Evolutionary conservation across 2,113 vertebrate genomes (phyloP), one percentile per base, ranked within the genome.

Genomic region (Tetraodon nigroviridis): DNA sequence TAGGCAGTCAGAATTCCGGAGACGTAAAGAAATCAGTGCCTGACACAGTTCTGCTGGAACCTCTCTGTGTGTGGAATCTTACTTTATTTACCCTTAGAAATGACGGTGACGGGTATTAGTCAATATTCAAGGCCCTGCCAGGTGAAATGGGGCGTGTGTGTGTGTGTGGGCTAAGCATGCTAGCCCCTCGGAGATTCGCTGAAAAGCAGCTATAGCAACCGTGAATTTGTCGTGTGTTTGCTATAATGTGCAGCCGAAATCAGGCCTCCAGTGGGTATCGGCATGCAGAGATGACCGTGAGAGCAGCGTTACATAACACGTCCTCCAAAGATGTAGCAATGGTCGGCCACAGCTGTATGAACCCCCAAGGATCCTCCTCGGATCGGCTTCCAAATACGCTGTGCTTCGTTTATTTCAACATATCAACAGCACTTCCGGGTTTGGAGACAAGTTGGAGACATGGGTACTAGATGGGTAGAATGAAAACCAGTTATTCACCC

Each of bases 1-100:
- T 75, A 83, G 46, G 29, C 41, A 58, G 17, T 12, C 32, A 37
- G 0, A 37, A 37, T 37, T 37, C 32, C 12, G 2, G 12, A 37
- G 1, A 37, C 8, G 32, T 37, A 37, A 37, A 37, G 8, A 10
- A 37, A 37, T 37, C 10, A 37, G 12, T 12, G 32, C 11, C 32
- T 7, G 32, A 37, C 11, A 11, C 32, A 37, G 32, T 1, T 27
- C 2, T 27, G 24, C 24, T 27, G 24, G 24, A 27, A 27, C 32
- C 32, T 37, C 32, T 37, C 32, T 7, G 0, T 37, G 32, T 37
- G 32, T 11, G 24, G 5, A 6, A 27, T 27, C 24, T 27, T 4
- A 3, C 3, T 27, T 27, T 27, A 27, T 27, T 27, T 27, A 27
- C 24, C 24, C 24, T 27, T 27, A 27, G 5, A 27, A 27, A 27